Conservation (phyloP, 2,888 invertebrate genomes). For the Hydroisotoma schaefferi region DNA sequence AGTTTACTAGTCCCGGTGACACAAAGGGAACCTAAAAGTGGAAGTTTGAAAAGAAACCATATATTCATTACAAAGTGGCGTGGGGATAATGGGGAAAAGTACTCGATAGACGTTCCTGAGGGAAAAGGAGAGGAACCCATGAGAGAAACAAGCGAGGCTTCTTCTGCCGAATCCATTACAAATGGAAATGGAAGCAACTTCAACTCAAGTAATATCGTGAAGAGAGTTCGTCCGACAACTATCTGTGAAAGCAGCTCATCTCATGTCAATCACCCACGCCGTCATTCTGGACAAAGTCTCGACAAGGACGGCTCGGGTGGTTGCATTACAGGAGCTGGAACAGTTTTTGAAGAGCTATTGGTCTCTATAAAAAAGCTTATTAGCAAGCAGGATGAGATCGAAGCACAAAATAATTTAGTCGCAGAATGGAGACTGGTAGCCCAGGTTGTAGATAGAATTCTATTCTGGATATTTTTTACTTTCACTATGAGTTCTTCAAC, state of each 20-base stretch:
- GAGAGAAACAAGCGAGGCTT: slow-evolving; percentile 22
- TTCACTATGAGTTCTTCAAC: slow-evolving; percentile 56
- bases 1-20: slow-evolving; percentile 35
- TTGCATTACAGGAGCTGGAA: slow-evolving; percentile 13
- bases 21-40: slow-evolving; percentile 35
- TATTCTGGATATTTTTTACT: slow-evolving; percentile 58
- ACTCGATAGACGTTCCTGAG: slow-evolving; percentile 2
- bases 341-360: slow-evolving; percentile 54
- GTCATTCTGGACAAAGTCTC: neutral
- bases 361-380: slow-evolving; percentile 54
- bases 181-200: slow-evolving; percentile 20
- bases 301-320: slow-evolving; percentile 17
- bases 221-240: neutral
- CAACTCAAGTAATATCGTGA: neutral
- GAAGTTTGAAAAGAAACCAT: slow-evolving; percentile 36
- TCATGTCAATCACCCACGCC: neutral
- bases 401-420: slow-evolving; percentile 53
- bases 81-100: slow-evolving; percentile 6
- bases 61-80: slow-evolving; percentile 27
- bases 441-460: slow-evolving; percentile 56
- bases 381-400: slow-evolving; percentile 55
- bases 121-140: slow-evolving; percentile 13
- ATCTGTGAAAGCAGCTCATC: neutral
- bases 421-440: slow-evolving; percentile 59
- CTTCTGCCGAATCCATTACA: slow-evolving; percentile 27